These are phyloP conservation scores for Intellagama lesueurii DNA, from an alignment of 2,797 vertebrate genomes.

Conservation along the genomic window DNA sequence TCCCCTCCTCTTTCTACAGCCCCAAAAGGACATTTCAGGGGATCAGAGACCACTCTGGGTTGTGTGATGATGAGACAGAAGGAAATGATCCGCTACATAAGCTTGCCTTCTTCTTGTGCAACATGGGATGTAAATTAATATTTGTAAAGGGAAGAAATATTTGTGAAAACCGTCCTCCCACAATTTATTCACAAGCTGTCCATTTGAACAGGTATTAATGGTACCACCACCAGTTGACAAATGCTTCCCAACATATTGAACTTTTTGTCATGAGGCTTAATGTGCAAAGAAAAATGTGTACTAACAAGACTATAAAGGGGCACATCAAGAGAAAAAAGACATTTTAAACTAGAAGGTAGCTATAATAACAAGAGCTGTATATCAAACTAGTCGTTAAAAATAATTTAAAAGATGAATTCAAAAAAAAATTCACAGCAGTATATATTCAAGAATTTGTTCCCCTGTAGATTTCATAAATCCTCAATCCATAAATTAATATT, in stretches of 20 bases:
- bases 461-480: constrained; percentile 41
- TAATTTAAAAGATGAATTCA: constrained; percentile 16
- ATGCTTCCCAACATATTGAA: constrained; percentile 24
- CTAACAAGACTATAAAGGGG: constrained; percentile 29
- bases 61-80: not conserved
- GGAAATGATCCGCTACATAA: not conserved
- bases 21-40: not conserved
- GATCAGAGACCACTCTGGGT: not conserved
- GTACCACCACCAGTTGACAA: constrained; percentile 53
- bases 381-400: constrained; percentile 47
- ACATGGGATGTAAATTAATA: not conserved
- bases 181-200: not conserved
- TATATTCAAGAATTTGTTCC: constrained; percentile 15
- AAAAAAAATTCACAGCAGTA: constrained; percentile 36
- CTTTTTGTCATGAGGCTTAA: constrained; percentile 41
- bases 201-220: constrained; percentile 44
- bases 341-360: constrained; percentile 14
- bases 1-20: not conserved
- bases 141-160: not conserved
- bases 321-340: constrained; percentile 52
- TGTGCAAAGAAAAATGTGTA: constrained; percentile 31
- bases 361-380: constrained; percentile 35
- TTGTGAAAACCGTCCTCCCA: constrained; percentile 16
- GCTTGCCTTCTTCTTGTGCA: not conserved
- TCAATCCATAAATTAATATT: constrained; percentile 14